Conservation (phyloP, 2,888 invertebrate genomes). For the Acleris cristana region DNA sequence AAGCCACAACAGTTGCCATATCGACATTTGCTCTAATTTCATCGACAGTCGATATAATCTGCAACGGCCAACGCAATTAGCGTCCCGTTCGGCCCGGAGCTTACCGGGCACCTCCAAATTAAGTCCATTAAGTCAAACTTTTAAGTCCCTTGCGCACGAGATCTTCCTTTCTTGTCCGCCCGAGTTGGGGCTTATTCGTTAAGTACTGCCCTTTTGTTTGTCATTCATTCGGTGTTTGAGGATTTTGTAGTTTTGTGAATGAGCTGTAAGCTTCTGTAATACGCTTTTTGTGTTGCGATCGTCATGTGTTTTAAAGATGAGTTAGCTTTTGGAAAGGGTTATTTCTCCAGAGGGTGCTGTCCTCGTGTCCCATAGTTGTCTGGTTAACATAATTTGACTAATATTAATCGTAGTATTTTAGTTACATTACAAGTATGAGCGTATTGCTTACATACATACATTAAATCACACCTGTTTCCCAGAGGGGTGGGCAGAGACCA, state of each 20-base stretch:
- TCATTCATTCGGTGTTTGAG: constrained; percentile 44
- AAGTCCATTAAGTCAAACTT: constrained; percentile 82
- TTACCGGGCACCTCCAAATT: constrained; percentile 79
- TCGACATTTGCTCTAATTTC: neutral
- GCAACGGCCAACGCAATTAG: constrained; percentile 54
- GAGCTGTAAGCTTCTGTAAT: constrained; percentile 22
- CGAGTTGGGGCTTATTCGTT: constrained; percentile 77
- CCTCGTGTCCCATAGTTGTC: too few relatives aligned
- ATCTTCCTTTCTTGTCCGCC: constrained; percentile 79
- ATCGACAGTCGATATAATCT: constrained; percentile 60
- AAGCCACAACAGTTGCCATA: too few relatives aligned
- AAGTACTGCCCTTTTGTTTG: constrained; percentile 76
- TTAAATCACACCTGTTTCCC: too few relatives aligned
- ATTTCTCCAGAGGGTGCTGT: too few relatives aligned
- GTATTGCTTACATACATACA: too few relatives aligned
- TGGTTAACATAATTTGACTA: too few relatives aligned
- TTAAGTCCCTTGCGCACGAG: constrained; percentile 78
- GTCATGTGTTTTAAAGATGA: neutral
- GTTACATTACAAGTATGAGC: too few relatives aligned
- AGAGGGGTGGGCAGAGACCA: too few relatives aligned
- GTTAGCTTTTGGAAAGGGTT: too few relatives aligned
- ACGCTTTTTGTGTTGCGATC: constrained; percentile 43
- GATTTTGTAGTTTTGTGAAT: constrained; percentile 27
- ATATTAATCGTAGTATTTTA: too few relatives aligned
- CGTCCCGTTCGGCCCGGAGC: constrained; percentile 72